Evolutionary conservation across 2,888 invertebrate genomes (phyloP).

Genomic region (Cerastis rubricosa): DNA sequence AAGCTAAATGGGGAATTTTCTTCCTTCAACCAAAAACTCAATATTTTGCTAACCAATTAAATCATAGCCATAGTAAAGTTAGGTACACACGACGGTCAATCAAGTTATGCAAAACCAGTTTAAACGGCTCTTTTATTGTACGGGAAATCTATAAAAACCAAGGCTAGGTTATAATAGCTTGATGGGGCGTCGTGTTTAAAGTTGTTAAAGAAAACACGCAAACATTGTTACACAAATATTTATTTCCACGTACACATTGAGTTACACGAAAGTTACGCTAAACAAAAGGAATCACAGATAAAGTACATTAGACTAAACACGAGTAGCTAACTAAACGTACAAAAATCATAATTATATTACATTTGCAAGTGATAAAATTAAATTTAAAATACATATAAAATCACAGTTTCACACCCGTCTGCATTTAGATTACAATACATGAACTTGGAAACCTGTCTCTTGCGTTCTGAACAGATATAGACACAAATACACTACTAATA

Average conservation of each 20-base stretch:
- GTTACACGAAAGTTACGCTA: conserved; percentile 83
- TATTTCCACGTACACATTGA: conserved; percentile 86
- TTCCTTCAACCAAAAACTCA: background rate
- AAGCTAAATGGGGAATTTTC: background rate
- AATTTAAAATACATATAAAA: conserved; percentile 65
- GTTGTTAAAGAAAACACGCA: conserved; percentile 57
- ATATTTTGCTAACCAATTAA: background rate
- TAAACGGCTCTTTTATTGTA: too few species aligned
- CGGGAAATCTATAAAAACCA: too few species aligned
- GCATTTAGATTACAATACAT: conserved; percentile 50
- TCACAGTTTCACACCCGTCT: conserved; percentile 66
- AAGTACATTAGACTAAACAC: conserved; percentile 79
- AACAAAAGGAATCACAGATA: conserved; percentile 88
- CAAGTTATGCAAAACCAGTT: too few species aligned
- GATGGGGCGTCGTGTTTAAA: background rate
- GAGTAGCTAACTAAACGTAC: conserved; percentile 60
- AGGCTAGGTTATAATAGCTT: too few species aligned
- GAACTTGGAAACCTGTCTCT: conserved; percentile 30
- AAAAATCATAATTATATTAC: conserved; percentile 63
- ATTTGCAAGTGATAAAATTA: conserved; percentile 65
- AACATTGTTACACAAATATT: conserved; percentile 85
- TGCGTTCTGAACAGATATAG: conserved; percentile 26
- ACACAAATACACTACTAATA: conserved; percentile 42
- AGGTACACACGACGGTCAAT: background rate
- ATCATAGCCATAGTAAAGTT: background rate